Evolutionary conservation across 1,140 invertebrate species (phyloP), one percentile per base, ranked within the genome.

Genomic region (Drosophila melanica): DNA sequence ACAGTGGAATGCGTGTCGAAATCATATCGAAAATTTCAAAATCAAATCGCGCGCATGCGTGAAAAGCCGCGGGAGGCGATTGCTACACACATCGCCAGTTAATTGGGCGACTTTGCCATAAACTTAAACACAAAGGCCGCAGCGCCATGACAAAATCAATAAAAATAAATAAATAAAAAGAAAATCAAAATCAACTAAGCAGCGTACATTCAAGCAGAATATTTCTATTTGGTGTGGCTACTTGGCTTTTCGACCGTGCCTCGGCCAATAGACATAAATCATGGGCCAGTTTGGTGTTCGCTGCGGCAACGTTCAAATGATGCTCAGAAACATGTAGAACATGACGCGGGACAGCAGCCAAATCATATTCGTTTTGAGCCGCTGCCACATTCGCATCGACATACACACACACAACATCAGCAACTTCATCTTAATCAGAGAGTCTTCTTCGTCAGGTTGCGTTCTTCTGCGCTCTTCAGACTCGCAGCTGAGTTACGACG

Each of bases 1-100:
- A 77, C 72, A 73, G 79, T 72, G 82, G 82, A 87, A 87, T 87
- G 82, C 84, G 79, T 47, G 63, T 33, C 79, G 51, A 87, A 87
- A 82, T 55, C 50, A 51, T 41, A 58, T 63, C 45, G 51, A 30
- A 30, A 51, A 47, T 51, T 74, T 78, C 54, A 48, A 72, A 71
- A 64, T 67, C 23, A n/a, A 64, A 72, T 87, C 30, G 75, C 67
- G 62, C 70, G 77, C 82, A 82, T 87, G 82, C 82, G 79, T 86
- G 79, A 87, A 87, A 79, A 87, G 47, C 82, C 77, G 60, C 82
- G 82, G 82, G 66, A 75, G 81, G 75, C 74, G 70, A 59, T 11
- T 69, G 70, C 77, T 47, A 72, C 57, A 70, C 71, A 77, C 51
- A 80, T 50, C 39, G 59, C 59, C 41, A 44, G 35, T 60, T 62